A percentile compares a stretch with the other conserved stretches of the same genome.
These are phyloP conservation scores for Lissonota sp. DNA, from an alignment of 2,888 invertebrate species.

Conservation along the genomic window DNA sequence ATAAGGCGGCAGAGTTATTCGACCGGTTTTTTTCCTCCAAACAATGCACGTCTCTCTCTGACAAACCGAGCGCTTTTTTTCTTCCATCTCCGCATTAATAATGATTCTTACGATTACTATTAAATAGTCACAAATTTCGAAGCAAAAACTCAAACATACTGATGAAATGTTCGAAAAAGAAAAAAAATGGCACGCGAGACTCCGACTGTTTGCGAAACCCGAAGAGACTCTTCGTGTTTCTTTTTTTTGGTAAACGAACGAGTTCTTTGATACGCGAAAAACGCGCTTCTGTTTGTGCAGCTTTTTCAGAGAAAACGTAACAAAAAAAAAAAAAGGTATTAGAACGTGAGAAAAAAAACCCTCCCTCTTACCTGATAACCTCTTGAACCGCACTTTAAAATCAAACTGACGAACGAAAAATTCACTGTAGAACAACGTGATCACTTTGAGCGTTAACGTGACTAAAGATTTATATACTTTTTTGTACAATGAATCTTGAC, in stretches of 20 bases:
- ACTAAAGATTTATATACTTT: slow-evolving; percentile 65
- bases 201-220: no score
- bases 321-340: slow-evolving; percentile 13
- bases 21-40: slow-evolving; percentile 38
- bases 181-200: no score
- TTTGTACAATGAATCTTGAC: slow-evolving; percentile 71
- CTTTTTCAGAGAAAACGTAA: slow-evolving; percentile 2
- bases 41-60: slow-evolving; percentile 55
- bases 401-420: slow-evolving; percentile 64
- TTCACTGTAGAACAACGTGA: slow-evolving; percentile 59
- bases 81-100: slow-evolving; percentile 7
- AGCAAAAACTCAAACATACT: no score
- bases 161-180: no score
- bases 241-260: slow-evolving; percentile 9
- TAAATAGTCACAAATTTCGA: no score
- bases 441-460: slow-evolving; percentile 60
- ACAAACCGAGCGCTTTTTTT: slow-evolving; percentile 59
- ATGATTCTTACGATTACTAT: no score
- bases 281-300: neutral
- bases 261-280: slow-evolving; percentile 4
- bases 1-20: slow-evolving; percentile 30
- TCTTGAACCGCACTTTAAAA: slow-evolving; percentile 71
- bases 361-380: slow-evolving; percentile 70
- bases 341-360: slow-evolving; percentile 14
- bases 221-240: no score